These are phyloP conservation scores for Orycteropus afer DNA, from an alignment of 2,113 vertebrate genomes.

Conservation along the genomic window DNA sequence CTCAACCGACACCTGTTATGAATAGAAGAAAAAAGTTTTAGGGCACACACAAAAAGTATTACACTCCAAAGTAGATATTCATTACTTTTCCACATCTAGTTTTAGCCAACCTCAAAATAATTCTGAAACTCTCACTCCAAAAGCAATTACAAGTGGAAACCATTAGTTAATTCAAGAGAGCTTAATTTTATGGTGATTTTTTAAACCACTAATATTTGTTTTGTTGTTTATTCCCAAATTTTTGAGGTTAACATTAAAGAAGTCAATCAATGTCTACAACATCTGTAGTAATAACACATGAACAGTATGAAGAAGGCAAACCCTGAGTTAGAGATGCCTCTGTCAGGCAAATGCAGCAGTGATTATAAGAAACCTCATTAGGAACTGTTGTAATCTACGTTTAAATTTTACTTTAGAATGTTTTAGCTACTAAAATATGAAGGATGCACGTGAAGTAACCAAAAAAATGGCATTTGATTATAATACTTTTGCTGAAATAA, in stretches of 20 bases:
- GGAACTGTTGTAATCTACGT: neutral
- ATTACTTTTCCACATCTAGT: neutral
- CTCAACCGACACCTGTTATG: neutral
- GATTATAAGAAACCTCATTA: neutral
- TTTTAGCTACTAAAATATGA: neutral
- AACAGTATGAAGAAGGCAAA: neutral
- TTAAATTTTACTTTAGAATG: neutral
- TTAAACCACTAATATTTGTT: neutral
- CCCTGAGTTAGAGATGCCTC: neutral
- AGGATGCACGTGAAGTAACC: neutral
- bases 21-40: neutral
- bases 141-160: neutral
- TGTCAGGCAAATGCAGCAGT: neutral
- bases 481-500: neutral
- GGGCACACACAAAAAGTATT: neutral
- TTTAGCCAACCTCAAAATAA: slow-evolving; percentile 21
- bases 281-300: neutral
- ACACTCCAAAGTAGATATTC: neutral
- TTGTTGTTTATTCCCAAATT: neutral
- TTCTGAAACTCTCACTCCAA: neutral
- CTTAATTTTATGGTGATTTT: neutral
- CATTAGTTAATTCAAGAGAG: neutral
- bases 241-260: neutral
- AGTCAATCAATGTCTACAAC: neutral
- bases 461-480: neutral